Evolutionary conservation across 2,113 vertebrate species (phyloP).

Genomic region (Triplophysa dalaica): DNA sequence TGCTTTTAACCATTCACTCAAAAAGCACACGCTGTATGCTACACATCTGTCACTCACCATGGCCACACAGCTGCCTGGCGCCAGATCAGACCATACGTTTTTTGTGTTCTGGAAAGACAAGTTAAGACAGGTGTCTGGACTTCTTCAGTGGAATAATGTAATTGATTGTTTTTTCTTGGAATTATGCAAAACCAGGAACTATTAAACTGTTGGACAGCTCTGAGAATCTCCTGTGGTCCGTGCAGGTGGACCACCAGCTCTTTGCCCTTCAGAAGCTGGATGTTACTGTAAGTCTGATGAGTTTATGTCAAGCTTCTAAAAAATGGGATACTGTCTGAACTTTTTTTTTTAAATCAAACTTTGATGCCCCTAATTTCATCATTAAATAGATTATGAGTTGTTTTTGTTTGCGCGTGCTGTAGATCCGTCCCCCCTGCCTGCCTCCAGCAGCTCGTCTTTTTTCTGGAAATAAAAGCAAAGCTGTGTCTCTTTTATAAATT

Average conservation of each 20-base stretch:
- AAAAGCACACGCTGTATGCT: conserved; percentile 1
- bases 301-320: too few relatives aligned
- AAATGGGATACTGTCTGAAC: too few relatives aligned
- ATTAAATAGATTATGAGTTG: too few relatives aligned
- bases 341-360: too few relatives aligned
- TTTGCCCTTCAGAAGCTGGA: conserved; percentile 96
- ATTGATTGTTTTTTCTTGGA: not conserved
- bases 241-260: conserved; percentile 97
- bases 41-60: not conserved
- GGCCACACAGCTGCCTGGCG: not conserved
- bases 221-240: conserved; percentile 92
- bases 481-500: too few relatives aligned
- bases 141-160: not conserved
- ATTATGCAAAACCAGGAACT: conserved; percentile 74
- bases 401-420: too few relatives aligned
- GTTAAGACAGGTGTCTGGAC: not conserved
- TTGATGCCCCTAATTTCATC: too few relatives aligned
- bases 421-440: too few relatives aligned
- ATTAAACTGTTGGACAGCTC: conserved; percentile 95
- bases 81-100: not conserved
- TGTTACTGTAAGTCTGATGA: conserved; percentile 83
- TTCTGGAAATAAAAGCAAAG: too few relatives aligned
- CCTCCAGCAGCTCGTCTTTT: too few relatives aligned
- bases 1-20: not conserved
- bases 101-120: not conserved